These are phyloP conservation scores for Dendrocincla fuliginosa DNA, from an alignment of 2,797 vertebrate genomes.

Conservation along the genomic window DNA sequence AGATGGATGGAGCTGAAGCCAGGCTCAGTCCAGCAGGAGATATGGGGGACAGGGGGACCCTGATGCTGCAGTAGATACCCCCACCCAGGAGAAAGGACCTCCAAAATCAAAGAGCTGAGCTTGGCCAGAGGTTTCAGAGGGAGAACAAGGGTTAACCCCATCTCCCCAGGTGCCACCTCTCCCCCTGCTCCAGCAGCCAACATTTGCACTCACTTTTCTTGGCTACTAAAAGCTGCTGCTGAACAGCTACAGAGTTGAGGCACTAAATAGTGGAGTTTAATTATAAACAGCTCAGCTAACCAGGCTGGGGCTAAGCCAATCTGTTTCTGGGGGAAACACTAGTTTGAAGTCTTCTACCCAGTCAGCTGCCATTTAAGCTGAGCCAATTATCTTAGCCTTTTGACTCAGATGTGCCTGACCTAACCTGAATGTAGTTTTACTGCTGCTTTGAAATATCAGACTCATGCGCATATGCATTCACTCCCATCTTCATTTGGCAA, in stretches of 20 bases:
- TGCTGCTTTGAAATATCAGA: constrained; percentile 88
- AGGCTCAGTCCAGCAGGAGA: neutral
- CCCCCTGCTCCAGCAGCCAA: neutral
- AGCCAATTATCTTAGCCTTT: constrained; percentile 85
- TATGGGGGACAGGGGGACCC: fast-evolving
- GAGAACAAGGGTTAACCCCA: neutral
- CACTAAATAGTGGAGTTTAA: constrained; percentile 64
- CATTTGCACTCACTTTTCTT: constrained; percentile 10
- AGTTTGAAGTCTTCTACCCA: constrained; percentile 79
- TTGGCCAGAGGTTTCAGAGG: neutral
- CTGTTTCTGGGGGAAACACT: constrained; percentile 76
- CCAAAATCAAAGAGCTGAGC: neutral
- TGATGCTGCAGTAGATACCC: neutral
- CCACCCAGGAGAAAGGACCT: neutral
- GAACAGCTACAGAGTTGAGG: constrained; percentile 23
- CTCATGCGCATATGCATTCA: constrained; percentile 80
- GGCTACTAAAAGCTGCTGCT: constrained; percentile 28
- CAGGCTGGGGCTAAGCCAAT: constrained; percentile 71
- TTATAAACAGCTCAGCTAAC: constrained; percentile 74
- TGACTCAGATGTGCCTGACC: constrained; percentile 83
- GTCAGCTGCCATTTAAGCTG: constrained; percentile 86
- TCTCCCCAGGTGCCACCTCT: neutral
- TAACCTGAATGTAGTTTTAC: constrained; percentile 85
- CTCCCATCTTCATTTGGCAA: constrained; percentile 88
- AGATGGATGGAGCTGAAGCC: neutral